A percentile compares a stretch with the other conserved stretches of the same genome.
phyloP scores from a whole-genome alignment of 2,888 invertebrate species.

The Lasioglossum calceatum region DNA sequence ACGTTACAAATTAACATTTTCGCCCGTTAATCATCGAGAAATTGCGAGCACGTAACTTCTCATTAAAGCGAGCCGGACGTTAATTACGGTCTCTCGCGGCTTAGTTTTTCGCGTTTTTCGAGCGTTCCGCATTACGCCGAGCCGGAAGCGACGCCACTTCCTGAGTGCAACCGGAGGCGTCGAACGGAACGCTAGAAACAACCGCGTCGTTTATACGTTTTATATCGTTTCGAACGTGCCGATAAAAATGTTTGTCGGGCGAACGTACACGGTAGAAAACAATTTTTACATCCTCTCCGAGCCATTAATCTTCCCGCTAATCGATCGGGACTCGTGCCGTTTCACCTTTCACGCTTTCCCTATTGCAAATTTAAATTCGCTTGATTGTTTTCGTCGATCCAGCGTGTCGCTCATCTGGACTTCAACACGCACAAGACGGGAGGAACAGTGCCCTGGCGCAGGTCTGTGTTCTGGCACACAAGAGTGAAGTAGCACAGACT shows the following conservation, averaged over 20 bases:
- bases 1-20: slow-evolving; percentile 48
- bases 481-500: no score
- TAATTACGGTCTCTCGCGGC: slow-evolving; percentile 66
- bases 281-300: background rate
- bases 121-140: slow-evolving; percentile 67
- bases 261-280: slow-evolving; percentile 15
- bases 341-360: slow-evolving; percentile 66
- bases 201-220: background rate
- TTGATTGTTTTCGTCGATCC: slow-evolving; percentile 61
- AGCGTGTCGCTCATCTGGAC: slow-evolving; percentile 57
- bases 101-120: slow-evolving; percentile 44
- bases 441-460: background rate
- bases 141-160: slow-evolving; percentile 67
- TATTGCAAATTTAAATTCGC: slow-evolving; percentile 42
- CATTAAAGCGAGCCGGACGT: slow-evolving; percentile 64
- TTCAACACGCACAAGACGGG: slow-evolving; percentile 27
- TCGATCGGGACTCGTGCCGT: slow-evolving; percentile 5
- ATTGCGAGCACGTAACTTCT: slow-evolving; percentile 60
- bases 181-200: slow-evolving; percentile 58
- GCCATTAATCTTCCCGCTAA: background rate
- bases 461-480: no score
- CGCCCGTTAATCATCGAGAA: slow-evolving; percentile 55
- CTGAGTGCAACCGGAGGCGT: slow-evolving; percentile 47
- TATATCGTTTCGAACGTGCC: background rate
- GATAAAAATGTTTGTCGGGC: slow-evolving; percentile 10